Base-by-base conservation (phyloP, 2,797 vertebrate species). In the Bucorvus abyssinicus region DNA sequence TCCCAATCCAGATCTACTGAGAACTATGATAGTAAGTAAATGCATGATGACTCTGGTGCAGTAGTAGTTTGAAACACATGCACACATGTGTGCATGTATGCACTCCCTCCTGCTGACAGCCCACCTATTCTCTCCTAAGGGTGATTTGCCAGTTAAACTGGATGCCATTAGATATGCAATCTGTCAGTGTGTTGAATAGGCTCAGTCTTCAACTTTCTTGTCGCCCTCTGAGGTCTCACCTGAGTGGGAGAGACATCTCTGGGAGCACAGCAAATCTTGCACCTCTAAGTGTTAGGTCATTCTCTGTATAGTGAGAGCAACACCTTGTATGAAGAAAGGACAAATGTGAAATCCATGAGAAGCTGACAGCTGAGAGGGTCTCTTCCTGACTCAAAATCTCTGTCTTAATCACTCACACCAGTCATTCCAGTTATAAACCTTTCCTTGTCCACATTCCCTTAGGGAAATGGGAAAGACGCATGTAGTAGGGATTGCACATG, bases 41-140 rank as follows among this genome's bases (percentile, higher is more conserved):
- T 5, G 21, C 32, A 10, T 6, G 52, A 40, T 0, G 12, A 5
- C 19, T 14, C 30, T 0, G 3, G 18, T 49, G 75, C 47, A 52
- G 63, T 1, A 0, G 34, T 73, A 29, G 29, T 57, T 50, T 60
- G 42, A 79, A 89, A 42, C 42, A 61, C 21, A 13, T 10, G 20
- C 60, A 47, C 34, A 21, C 8, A 3, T 22, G 56, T 52, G 32
- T 49, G 17, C 13, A 40, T 12, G 8, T 40, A 14, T 63, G 17
- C 65, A 14, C 10, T 44, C 76, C 38, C 56, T 91, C 65, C 70
- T 88, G 84, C 75, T 85, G 74, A 50, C 73, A 80, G 55, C 19
- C 65, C 38, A 40, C 38, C 38, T 40, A 2, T 67, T 56, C 21
- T 36, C 36, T 77, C 36, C 27, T 22, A 15, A 34, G 38, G 38